Base-by-base conservation (phyloP, 2,797 vertebrate species). In the Poeciliopsis gracilis region DNA sequence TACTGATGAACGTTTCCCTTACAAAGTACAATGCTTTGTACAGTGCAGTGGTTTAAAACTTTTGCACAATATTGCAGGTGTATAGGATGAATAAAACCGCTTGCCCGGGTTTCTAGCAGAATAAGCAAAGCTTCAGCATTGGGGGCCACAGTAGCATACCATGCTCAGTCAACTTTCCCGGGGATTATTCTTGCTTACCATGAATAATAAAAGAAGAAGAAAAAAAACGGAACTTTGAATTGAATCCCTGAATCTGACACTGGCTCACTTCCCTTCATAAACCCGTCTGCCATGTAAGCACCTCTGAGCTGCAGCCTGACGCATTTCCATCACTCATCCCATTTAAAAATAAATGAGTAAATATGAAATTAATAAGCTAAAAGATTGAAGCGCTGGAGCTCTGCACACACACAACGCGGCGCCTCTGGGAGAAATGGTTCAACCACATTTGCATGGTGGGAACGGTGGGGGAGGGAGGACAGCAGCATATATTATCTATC, bases 311-410 rank as follows among this genome's bases (percentile, higher is more conserved):
- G 78, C 82, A 81, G 90, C 79, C 87, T 77, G 81, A 87, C 41
- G 81, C 84, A 78, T 85, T 89, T 88, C 91, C 91, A 90, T 90
- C 91, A 89, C 86, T 90, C 91, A 86, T 78, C 80, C 72, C 88
- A 71, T 94, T 92, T 90, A 92, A 92, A 93, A 94, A 94, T 93
- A 94, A 94, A 93, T 93, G 90, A 94, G 91, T 94, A 94, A 94
- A 95, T 96, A 94, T 88, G 92, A 94, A 94, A 94, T 94, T 90
- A 95, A 94, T 93, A 91, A 92, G 90, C 87, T 89, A 88, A 87
- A 89, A 90, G 90, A 94, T 90, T 92, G 87, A 53, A 86, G 89
- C 41, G 63, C 73, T 13, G 45, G 79, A 87, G 80, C 86, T 82
- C 80, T 49, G 57, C 57, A 43, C 67, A n/a, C 82, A 23, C 72